These are phyloP conservation scores for Drosophila neutralis DNA, from an alignment of 2,888 invertebrate genomes.

Conservation along the genomic window DNA sequence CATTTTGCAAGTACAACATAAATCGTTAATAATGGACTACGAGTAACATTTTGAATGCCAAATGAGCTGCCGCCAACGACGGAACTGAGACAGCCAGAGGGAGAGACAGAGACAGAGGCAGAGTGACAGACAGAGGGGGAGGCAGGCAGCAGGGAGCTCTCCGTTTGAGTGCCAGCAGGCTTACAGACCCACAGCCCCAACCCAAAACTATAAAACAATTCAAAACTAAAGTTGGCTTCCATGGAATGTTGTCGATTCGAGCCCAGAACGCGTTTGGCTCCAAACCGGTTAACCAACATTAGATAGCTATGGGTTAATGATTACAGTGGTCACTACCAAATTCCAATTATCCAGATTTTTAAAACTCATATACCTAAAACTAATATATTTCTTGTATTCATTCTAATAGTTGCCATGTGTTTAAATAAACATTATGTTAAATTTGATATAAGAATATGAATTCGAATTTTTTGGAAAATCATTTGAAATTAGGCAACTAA, in stretches of 20 bases:
- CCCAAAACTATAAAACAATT: conserved; percentile 15
- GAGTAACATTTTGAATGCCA: conserved; percentile 71
- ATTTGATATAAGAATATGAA: neutral
- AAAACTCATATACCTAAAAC: neutral
- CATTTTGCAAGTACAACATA: conserved; percentile 57
- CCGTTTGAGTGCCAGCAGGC: neutral
- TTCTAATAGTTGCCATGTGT: neutral
- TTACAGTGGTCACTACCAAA: conserved; percentile 8
- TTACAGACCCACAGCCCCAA: conserved; percentile 19
- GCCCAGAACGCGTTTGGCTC: conserved; percentile 53
- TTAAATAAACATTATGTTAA: neutral
- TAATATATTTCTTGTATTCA: neutral
- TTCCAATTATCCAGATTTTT: neutral
- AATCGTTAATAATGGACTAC: conserved; percentile 61
- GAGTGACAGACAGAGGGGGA: neutral
- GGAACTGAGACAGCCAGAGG: neutral
- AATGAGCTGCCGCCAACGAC: conserved; percentile 52
- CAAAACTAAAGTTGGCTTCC: conserved; percentile 42
- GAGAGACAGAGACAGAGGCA: neutral
- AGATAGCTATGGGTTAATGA: conserved; percentile 47
- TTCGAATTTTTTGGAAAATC: neutral
- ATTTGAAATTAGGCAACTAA: neutral
- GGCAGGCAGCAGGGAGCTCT: neutral
- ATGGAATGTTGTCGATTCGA: conserved; percentile 60
- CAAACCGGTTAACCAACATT: conserved; percentile 58